A percentile compares a stretch with the other conserved stretches of the same genome.
phyloP scores from a whole-genome alignment of 2,797 vertebrate genomes.

The Otus scops region DNA sequence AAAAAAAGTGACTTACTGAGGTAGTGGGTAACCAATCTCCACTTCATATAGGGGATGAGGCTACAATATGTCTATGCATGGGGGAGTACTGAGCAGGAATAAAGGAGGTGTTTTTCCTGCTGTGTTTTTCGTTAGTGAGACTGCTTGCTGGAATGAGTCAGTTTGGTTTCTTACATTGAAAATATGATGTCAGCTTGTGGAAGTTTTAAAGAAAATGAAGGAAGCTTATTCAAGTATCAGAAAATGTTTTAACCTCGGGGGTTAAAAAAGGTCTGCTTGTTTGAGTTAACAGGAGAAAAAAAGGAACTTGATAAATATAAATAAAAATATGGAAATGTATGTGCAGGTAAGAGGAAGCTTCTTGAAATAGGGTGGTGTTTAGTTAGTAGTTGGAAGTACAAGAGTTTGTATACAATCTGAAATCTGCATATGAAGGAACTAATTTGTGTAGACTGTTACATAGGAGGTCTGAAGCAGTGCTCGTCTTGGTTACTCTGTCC shows the following conservation, averaged over 20 bases:
- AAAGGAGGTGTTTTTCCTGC: neutral
- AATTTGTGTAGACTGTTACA: neutral
- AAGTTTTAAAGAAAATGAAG: neutral
- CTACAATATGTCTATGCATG: neutral
- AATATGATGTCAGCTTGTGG: neutral
- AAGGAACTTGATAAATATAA: neutral
- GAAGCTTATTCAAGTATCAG: neutral
- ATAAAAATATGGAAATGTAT: neutral
- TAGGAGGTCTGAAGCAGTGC: rapidly evolving
- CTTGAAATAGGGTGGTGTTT: neutral
- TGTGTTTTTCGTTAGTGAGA: neutral
- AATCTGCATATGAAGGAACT: neutral
- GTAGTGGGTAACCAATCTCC: neutral
- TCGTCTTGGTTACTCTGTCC: neutral
- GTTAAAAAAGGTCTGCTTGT: neutral
- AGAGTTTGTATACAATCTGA: neutral
- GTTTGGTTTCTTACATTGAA: neutral
- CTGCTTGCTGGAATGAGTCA: neutral
- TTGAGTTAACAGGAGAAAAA: neutral
- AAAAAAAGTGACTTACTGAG: neutral
- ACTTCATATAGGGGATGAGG: neutral
- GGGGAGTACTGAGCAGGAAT: neutral
- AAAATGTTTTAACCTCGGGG: neutral
- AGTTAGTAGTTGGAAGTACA: neutral
- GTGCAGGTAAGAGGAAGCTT: neutral